phyloP scores from a whole-genome alignment of 2,113 vertebrate genomes.

The Galemys pyrenaicus region DNA sequence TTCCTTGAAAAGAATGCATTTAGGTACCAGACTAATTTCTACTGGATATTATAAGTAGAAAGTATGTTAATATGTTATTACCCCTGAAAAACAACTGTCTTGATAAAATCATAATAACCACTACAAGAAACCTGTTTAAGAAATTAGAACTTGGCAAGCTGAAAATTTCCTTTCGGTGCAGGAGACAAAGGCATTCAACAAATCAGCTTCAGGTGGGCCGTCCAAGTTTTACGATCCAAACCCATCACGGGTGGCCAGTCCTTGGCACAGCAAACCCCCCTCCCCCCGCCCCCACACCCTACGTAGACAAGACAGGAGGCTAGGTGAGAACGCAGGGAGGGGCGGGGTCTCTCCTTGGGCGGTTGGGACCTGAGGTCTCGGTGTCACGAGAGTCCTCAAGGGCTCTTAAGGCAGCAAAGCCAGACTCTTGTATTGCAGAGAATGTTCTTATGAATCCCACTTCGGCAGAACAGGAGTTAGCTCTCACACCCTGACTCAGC shows the following conservation, averaged over 20 bases:
- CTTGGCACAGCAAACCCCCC: background rate
- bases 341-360: background rate
- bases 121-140: background rate
- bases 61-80: background rate
- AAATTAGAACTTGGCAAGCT: slow-evolving; percentile 39
- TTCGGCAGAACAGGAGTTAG: background rate
- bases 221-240: background rate
- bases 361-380: background rate
- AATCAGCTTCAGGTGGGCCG: background rate
- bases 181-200: background rate
- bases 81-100: slow-evolving; percentile 35
- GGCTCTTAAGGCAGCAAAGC: background rate
- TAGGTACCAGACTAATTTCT: background rate
- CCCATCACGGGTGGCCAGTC: background rate
- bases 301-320: accelerated
- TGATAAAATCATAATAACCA: slow-evolving; percentile 30
- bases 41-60: slow-evolving; percentile 14
- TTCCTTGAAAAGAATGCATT: slow-evolving; percentile 17
- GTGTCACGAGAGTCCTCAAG: background rate
- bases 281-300: too few relatives aligned
- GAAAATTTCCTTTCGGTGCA: background rate
- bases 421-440: background rate
- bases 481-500: background rate
- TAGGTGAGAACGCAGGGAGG: background rate
- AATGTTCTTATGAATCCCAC: background rate